These are phyloP conservation scores for Oreonectes daqikongensis DNA, from an alignment of 2,797 vertebrate species.

Conservation along the genomic window DNA sequence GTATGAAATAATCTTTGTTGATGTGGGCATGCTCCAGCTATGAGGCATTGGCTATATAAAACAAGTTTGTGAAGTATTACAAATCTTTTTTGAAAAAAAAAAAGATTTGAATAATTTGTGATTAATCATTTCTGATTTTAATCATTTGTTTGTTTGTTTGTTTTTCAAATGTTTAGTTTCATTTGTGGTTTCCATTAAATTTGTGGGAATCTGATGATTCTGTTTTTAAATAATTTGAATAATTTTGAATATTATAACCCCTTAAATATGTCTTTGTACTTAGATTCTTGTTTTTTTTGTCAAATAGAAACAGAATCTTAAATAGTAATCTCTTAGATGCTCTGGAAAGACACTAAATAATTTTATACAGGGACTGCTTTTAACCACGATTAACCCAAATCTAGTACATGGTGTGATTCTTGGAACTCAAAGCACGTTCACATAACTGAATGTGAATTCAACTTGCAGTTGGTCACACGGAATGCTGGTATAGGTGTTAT, in stretches of 20 bases:
- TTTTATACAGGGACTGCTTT: background rate
- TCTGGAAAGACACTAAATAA: background rate
- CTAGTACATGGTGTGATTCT: no score
- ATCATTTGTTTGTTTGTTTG: background rate
- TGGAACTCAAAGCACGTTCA: constrained; percentile 5
- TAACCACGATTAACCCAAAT: constrained; percentile 7
- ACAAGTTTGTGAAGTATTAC: no score
- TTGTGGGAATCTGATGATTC: no score
- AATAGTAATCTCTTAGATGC: background rate
- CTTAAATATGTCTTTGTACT: background rate
- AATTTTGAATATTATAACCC: no score
- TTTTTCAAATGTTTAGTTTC: background rate
- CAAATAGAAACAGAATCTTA: background rate
- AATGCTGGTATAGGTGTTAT: constrained; percentile 23
- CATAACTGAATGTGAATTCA: background rate
- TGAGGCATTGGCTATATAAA: background rate
- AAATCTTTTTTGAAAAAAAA: no score
- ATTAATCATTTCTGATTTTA: no score
- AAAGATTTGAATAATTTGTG: no score
- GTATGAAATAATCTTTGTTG: constrained; percentile 55
- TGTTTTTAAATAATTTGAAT: background rate
- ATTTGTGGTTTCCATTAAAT: no score
- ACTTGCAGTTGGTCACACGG: background rate
- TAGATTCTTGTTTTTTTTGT: background rate
- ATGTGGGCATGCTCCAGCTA: constrained; percentile 16